These are phyloP conservation scores for Sisor rabdophorus DNA, from an alignment of 2,113 vertebrate species.

Conservation along the genomic window DNA sequence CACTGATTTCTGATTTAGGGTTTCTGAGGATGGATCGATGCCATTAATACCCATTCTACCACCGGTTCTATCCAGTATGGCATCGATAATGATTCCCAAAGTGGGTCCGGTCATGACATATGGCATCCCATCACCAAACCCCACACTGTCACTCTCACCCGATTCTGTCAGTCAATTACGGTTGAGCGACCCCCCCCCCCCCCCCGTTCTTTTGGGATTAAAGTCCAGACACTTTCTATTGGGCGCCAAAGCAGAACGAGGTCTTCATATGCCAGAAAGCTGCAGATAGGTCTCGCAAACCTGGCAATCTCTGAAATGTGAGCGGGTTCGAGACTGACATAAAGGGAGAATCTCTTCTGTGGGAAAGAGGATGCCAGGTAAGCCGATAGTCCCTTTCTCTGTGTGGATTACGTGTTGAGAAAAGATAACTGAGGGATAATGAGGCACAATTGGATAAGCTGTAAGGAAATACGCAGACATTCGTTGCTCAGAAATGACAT, in stretches of 20 bases:
- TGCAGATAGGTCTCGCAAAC: conserved; percentile 18
- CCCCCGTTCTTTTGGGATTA: conserved; percentile 38
- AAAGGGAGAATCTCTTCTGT: conserved; percentile 22
- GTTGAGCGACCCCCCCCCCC: conserved; percentile 26
- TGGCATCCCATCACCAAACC: conserved; percentile 19
- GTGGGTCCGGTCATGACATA: conserved; percentile 19
- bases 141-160: conserved; percentile 34
- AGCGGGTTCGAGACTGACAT: conserved; percentile 17
- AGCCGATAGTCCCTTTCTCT: conserved; percentile 21
- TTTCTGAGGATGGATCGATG: too few relatives aligned
- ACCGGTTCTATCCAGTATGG: not conserved
- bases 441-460: not conserved
- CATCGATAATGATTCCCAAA: not conserved
- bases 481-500: not conserved
- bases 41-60: not conserved
- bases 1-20: too few relatives aligned
- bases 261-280: conserved; percentile 35
- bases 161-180: conserved; percentile 33
- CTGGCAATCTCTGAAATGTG: conserved; percentile 34
- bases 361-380: conserved; percentile 32
- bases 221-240: conserved; percentile 36
- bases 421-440: conserved; percentile 17
- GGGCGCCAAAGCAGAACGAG: conserved; percentile 26
- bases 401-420: conserved; percentile 12
- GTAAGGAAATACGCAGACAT: not conserved